Conservation (phyloP, 2,888 invertebrate species). For the Mythimna ferrago region DNA sequence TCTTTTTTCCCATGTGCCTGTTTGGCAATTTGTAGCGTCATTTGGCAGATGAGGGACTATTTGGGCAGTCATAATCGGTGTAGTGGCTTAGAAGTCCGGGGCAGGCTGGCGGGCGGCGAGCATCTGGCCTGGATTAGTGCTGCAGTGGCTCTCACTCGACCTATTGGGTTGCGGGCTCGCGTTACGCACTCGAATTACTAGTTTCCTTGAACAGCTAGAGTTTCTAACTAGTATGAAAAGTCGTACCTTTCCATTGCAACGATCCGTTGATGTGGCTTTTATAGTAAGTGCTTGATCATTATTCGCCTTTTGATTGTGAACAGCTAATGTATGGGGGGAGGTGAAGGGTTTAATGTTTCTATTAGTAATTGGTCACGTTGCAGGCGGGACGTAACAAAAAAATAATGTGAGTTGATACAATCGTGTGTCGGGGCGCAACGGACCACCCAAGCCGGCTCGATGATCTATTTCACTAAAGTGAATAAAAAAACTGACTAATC, state of each 20-base stretch:
- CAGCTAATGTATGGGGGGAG: constrained; percentile 31
- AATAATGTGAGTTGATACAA: constrained; percentile 78
- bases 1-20: constrained; percentile 6
- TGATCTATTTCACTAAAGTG: constrained; percentile 73
- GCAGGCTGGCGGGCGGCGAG: constrained; percentile 69
- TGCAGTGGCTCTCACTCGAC: constrained; percentile 69
- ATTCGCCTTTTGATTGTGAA: constrained; percentile 51
- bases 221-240: constrained; percentile 75
- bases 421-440: constrained; percentile 70
- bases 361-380: constrained; percentile 74
- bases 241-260: constrained; percentile 54
- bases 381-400: constrained; percentile 73
- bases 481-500: constrained; percentile 69
- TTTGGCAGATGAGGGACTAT: constrained; percentile 82
- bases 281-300: constrained; percentile 58
- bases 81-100: constrained; percentile 89
- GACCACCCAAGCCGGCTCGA: constrained; percentile 79
- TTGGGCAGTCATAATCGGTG: constrained; percentile 86
- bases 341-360: constrained; percentile 68
- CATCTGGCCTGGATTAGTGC: constrained; percentile 84
- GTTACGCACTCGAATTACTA: constrained; percentile 79
- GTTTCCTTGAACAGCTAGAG: constrained; percentile 75
- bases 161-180: constrained; percentile 81
- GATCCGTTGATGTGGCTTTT: constrained; percentile 71
- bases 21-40: constrained; percentile 69